Base-by-base conservation (phyloP, 2,113 vertebrate genomes). In the Malurus cyaneus region DNA sequence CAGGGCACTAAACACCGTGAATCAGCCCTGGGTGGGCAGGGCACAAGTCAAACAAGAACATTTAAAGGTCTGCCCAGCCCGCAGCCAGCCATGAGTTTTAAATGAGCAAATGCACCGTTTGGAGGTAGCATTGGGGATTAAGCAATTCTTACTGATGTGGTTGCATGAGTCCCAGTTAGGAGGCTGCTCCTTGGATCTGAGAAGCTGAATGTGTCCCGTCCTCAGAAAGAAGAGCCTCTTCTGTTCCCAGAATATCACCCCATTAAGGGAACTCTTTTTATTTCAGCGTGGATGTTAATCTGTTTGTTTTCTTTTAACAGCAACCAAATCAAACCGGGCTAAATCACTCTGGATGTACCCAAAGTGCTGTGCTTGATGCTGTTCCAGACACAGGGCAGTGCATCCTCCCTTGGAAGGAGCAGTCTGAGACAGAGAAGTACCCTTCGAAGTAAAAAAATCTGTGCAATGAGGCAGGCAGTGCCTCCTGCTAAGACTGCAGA, bases 41-140 rank as follows among this genome's bases (percentile, higher is more conserved):
- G 92, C 96, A 96, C 81, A 87, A 95, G 92, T 95, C 83, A 94
- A 92, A 94, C 44, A 93, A 95, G 81, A 95, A 81, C 86, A 86
- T 91, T 96, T 94, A 93, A 93, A 87, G 62, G 61, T 70, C 76
- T 96, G 72, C 61, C 76, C 72, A 92, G 86, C 49, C 56, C 57
- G 53, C n/a, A 47, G 69, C 64, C 66, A 88, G 62, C 61, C 72
- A 18, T 46, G 21, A 14, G 64, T 12, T 42, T 70, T 91, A 91
- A 78, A 14, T 24, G 74, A 86, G 69, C 54, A 82, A 47, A 44
- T 53, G 18, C 3, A 13, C 8, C 16, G 5, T 39, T 50, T 3
- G 1, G 47, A 80, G 56, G 26, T 6, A 7, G 39, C 11, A 4
- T 67, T 44, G 50, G 31, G 52, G 47, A 47, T 78, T n/a, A 18